Evolutionary conservation across 2,797 vertebrate species (phyloP).

Genomic region (Nothura maculosa): DNA sequence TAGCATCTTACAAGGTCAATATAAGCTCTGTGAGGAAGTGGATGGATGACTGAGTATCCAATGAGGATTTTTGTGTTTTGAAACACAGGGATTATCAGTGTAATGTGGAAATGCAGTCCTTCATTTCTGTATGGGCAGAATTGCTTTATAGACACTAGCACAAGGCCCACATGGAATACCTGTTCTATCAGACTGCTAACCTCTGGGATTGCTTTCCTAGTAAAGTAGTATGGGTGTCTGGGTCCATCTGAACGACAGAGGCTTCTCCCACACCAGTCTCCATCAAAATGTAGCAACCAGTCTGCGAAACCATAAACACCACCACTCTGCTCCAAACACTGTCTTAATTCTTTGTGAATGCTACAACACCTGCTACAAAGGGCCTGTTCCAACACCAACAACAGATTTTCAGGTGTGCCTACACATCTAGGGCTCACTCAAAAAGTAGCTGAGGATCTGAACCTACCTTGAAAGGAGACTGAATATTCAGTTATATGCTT

Average conservation of each 20-base stretch:
- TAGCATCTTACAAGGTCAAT: background rate
- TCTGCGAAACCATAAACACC: background rate
- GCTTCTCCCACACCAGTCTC: background rate
- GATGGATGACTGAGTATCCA: background rate
- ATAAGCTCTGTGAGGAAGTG: background rate
- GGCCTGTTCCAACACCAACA: background rate
- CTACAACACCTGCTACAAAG: background rate
- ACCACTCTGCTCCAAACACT: background rate
- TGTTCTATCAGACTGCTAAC: background rate
- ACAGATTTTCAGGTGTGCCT: background rate
- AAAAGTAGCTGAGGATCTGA: background rate
- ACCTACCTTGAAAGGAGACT: background rate
- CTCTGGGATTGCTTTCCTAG: background rate
- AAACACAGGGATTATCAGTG: background rate
- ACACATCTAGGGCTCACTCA: background rate
- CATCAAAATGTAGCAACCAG: background rate
- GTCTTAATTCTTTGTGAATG: background rate
- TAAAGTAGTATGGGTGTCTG: background rate
- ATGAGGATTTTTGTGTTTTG: background rate
- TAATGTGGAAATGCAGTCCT: background rate
- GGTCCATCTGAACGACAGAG: background rate
- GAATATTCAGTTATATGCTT: background rate
- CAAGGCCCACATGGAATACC: background rate
- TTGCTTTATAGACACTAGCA: background rate
- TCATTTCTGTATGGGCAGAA: background rate